Evolutionary conservation across 2,113 vertebrate genomes (phyloP).

Genomic region (Boleophthalmus pectinirostris): DNA sequence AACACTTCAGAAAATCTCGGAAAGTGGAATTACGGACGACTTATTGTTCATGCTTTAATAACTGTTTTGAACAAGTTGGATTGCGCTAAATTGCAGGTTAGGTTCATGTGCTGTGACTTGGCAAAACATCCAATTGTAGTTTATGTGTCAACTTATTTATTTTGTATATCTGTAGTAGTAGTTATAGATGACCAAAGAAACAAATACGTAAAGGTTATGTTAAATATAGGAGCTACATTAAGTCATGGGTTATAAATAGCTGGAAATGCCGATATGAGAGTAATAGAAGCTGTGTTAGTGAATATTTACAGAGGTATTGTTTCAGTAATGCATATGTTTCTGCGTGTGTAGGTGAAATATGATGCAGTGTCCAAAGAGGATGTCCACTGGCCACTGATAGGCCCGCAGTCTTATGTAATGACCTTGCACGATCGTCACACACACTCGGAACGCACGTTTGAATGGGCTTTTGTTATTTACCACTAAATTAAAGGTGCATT

Average conservation of each 20-base stretch:
- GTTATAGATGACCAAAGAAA: background rate
- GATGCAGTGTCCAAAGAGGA: background rate
- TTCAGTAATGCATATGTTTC: background rate
- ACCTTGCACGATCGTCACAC: background rate
- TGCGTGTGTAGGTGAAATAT: background rate
- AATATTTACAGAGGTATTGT: slow-evolving; percentile 1
- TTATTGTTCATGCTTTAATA: slow-evolving; percentile 53
- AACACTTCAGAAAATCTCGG: slow-evolving; percentile 2
- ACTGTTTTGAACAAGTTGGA: slow-evolving; percentile 42
- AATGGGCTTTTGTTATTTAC: background rate
- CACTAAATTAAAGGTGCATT: background rate
- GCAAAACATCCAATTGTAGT: slow-evolving; percentile 27
- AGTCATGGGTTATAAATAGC: background rate
- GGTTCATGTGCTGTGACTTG: slow-evolving; percentile 14
- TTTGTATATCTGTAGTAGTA: background rate
- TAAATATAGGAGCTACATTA: background rate
- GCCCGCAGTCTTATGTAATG: background rate
- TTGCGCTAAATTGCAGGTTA: slow-evolving; percentile 43
- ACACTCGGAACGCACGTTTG: background rate
- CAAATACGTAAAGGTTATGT: background rate
- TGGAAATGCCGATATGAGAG: background rate
- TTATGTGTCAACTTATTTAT: background rate
- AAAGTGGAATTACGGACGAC: slow-evolving; percentile 7
- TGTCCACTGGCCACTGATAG: background rate
- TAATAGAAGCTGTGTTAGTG: background rate